Evolutionary conservation across 2,888 invertebrate genomes (phyloP), one percentile per base, ranked within the genome.

Genomic region (Ophion obscuratus): DNA sequence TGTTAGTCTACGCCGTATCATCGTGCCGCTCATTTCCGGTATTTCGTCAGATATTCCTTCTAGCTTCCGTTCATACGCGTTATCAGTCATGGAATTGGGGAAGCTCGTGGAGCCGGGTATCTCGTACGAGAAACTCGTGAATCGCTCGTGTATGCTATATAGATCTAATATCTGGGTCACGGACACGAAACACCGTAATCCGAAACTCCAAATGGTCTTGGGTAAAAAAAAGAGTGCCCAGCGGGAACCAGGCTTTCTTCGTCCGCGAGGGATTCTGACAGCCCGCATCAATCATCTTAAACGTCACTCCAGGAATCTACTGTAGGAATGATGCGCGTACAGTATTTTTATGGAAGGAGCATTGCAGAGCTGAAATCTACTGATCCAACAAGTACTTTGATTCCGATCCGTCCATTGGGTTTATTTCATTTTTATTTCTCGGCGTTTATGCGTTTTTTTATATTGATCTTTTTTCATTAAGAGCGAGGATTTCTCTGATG

Each of bases 121-220:
- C 10, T 70, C 3, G 66, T 11, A 11, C 47, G 14, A 40, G 64
- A 11, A 61, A 70, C 64, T 17, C 64, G 36, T 77, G 27, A 73
- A 44, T 57, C 36, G 27, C 17, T 24, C 47, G n/a, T 1, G 20
- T 61, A 17, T 5, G 17, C 53, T 3, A 53, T 17, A 14, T 53
- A 17, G 53, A 53, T 17, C 14, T 44, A 47, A 61, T 68, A 81
- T 81, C 83, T 86, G 81, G 86, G 86, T 81, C 86, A 83, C 27
- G 80, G 74, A 36, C 71, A 62, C 47, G 27, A 76, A 44, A 57
- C 24, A 68, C 6, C 36, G 79, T 76, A 76, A 76, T 76, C 53
- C 74, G 66, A 82, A 74, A 44, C 75, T 57, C 70, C 31, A 40
- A 68, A 67, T 76, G 24, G 74, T 81, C 44, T 83, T 66, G 68